phyloP scores from a whole-genome alignment of 1,140 invertebrate genomes.

The Tetragonula clypearis region DNA sequence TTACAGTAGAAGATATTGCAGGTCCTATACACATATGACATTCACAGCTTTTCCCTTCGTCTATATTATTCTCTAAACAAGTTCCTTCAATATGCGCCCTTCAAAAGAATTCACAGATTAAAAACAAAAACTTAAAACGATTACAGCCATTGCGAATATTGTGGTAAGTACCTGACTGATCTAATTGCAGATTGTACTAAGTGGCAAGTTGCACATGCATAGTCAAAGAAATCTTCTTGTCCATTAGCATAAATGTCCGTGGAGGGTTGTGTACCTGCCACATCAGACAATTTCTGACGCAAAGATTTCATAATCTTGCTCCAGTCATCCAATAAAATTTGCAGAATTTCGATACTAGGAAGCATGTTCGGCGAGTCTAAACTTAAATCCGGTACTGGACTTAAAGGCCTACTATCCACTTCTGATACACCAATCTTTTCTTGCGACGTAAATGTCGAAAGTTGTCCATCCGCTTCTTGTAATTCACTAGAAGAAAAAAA shows the following conservation, averaged over 20 bases:
- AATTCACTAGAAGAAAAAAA: slow-evolving; percentile 47
- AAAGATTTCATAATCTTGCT: slow-evolving; percentile 55
- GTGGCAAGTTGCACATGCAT: slow-evolving; percentile 41
- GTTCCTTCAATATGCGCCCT: slow-evolving; percentile 27
- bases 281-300: slow-evolving; percentile 66
- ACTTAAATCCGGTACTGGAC: slow-evolving; percentile 58
- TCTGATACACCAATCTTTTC: slow-evolving; percentile 28
- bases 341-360: slow-evolving; percentile 62
- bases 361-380: slow-evolving; percentile 57
- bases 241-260: slow-evolving; percentile 43
- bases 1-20: slow-evolving; percentile 38
- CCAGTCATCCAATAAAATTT: slow-evolving; percentile 70
- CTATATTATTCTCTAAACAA: slow-evolving; percentile 11
- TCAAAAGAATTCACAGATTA: neutral
- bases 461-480: slow-evolving; percentile 57
- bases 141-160: neutral
- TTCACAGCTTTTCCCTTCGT: slow-evolving; percentile 54
- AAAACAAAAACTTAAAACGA: neutral
- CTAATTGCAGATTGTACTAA: slow-evolving; percentile 52
- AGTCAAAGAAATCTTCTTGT: slow-evolving; percentile 38
- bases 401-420: slow-evolving; percentile 49
- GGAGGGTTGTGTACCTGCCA: slow-evolving; percentile 61
- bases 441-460: slow-evolving; percentile 52
- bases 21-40: slow-evolving; percentile 45
- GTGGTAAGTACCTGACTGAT: slow-evolving; percentile 43